phyloP scores from a whole-genome alignment of 2,888 invertebrate species.

The Polia nebulosa region DNA sequence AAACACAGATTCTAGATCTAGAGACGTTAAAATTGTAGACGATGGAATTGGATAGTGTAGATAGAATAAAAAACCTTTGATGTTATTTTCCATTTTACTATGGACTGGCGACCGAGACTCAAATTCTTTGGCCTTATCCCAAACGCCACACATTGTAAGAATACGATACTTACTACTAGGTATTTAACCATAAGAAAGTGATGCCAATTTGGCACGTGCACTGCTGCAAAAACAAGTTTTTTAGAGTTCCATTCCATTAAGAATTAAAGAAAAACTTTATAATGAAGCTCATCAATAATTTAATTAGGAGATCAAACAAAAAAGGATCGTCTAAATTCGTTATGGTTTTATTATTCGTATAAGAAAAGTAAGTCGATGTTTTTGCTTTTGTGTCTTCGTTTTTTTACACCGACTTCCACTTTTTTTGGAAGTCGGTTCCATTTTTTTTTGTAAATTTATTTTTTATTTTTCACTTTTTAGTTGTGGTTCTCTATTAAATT shows the following conservation, averaged over 20 bases:
- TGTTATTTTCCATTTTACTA: slow-evolving; percentile 8
- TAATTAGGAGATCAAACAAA: neutral
- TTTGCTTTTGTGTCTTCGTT: too few species aligned
- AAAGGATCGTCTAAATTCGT: neutral
- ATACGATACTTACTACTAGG: slow-evolving; percentile 11
- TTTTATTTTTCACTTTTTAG: too few species aligned
- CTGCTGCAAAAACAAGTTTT: neutral
- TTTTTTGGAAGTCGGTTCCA: too few species aligned
- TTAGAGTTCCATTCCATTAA: neutral
- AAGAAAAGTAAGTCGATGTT: too few species aligned
- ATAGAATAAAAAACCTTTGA: neutral
- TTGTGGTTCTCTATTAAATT: too few species aligned
- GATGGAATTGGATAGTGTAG: neutral
- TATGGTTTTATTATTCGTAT: too few species aligned
- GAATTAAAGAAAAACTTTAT: neutral
- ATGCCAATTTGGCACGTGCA: slow-evolving; percentile 41
- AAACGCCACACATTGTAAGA: slow-evolving; percentile 38
- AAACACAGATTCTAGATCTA: neutral
- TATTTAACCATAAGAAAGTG: slow-evolving; percentile 16
- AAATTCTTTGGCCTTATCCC: slow-evolving; percentile 49
- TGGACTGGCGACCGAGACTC: neutral
- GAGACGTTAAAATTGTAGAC: neutral
- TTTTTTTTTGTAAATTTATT: too few species aligned
- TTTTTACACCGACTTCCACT: too few species aligned
- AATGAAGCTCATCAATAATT: neutral